Conservation (phyloP, 2,113 vertebrate genomes). For the Ibidorhyncha struthersii region DNA sequence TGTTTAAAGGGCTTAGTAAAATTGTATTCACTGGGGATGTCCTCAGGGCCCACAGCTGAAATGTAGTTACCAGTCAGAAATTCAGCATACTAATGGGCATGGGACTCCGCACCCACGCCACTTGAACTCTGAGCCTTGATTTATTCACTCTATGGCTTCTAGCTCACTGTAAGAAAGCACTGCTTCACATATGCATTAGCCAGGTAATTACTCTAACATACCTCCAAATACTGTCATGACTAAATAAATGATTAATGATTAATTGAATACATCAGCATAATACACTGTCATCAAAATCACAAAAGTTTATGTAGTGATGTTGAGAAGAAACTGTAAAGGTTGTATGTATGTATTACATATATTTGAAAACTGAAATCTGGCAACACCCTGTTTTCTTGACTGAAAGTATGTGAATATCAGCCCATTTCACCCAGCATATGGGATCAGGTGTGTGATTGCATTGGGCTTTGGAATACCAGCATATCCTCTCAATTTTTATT, state of each 20-base stretch:
- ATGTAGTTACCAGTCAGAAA: background rate
- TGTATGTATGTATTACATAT: background rate
- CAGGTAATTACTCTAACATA: background rate
- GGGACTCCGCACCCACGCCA: background rate
- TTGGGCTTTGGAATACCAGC: background rate
- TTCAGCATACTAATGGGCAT: background rate
- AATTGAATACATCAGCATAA: background rate
- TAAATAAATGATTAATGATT: background rate
- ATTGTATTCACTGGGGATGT: background rate
- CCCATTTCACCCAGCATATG: background rate
- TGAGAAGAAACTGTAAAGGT: background rate
- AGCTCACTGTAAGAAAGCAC: background rate
- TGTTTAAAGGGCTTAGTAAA: conserved; percentile 34
- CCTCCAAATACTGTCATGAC: background rate
- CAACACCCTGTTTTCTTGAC: background rate
- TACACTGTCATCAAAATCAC: background rate
- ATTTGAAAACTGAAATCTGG: background rate
- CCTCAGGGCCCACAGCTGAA: background rate
- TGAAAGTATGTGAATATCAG: background rate
- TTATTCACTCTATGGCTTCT: background rate
- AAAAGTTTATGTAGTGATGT: background rate
- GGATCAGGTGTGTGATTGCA: background rate
- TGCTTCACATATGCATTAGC: background rate
- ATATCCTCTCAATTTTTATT: background rate
- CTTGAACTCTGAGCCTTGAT: background rate